Percentiles rank a stretch among this genome's conserved stretches.
phyloP scores from a whole-genome alignment of 37 sponge, comb jelly and placozoan genomes.

The Sycon ciliatum region DNA sequence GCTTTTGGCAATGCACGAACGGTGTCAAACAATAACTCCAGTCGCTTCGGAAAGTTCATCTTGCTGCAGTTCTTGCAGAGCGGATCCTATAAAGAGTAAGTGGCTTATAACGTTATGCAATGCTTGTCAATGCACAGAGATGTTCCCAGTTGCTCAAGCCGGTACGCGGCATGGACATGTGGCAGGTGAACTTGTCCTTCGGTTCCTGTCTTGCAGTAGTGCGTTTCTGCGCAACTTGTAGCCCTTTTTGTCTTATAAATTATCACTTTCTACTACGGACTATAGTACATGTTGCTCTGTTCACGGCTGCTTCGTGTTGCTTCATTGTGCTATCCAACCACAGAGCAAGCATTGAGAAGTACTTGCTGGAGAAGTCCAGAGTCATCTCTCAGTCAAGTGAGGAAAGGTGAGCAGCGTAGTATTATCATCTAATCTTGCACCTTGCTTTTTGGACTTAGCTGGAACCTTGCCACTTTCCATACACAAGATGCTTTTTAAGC shows the following conservation, averaged over 20 bases:
- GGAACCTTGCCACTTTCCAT: no score
- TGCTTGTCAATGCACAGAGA: no score
- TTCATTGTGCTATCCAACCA: neutral
- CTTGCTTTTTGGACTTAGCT: neutral
- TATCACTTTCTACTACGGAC: neutral
- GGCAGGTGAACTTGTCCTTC: no score
- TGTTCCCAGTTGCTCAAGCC: no score
- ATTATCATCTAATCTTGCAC: neutral
- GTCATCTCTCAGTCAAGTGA: constrained; percentile 66
- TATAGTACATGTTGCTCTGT: neutral
- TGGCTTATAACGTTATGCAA: no score
- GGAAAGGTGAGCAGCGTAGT: constrained; percentile 52
- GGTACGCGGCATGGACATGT: no score
- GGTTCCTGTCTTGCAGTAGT: neutral
- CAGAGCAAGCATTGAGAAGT: constrained; percentile 93
- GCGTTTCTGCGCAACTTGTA: neutral
- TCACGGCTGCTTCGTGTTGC: no score
- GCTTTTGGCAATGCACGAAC: constrained; percentile 94
- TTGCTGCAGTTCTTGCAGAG: constrained; percentile 76
- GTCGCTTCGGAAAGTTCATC: constrained; percentile 91
- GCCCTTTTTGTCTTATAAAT: neutral
- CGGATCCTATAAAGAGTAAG: constrained; percentile 72
- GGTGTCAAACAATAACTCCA: constrained; percentile 86
- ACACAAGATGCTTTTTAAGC: neutral
- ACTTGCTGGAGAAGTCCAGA: constrained; percentile 89